Percentiles rank a stretch among this genome's conserved stretches.
These are phyloP conservation scores for Diorhabda elongata DNA, from an alignment of 1,140 invertebrate species.

Conservation along the genomic window DNA sequence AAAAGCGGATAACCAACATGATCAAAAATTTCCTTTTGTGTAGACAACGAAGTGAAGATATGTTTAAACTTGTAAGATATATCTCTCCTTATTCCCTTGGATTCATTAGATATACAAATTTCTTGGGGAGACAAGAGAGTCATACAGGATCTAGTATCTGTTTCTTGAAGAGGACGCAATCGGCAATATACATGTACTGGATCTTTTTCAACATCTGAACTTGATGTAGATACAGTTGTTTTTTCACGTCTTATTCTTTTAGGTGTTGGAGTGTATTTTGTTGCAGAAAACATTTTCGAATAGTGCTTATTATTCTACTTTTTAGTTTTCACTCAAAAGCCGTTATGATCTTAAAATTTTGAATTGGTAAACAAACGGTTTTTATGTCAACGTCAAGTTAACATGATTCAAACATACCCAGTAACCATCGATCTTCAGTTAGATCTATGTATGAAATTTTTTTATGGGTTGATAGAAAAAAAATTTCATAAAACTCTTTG, in stretches of 20 bases:
- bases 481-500: too few species aligned
- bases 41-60: constrained; percentile 74
- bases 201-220: constrained; percentile 48
- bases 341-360: background rate
- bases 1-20: constrained; percentile 83
- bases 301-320: background rate
- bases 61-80: constrained; percentile 75
- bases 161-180: constrained; percentile 67
- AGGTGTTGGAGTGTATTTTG: constrained; percentile 25
- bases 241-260: constrained; percentile 27
- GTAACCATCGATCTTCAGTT: too few species aligned
- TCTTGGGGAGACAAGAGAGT: constrained; percentile 65
- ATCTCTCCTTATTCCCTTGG: constrained; percentile 57
- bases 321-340: background rate
- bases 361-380: background rate
- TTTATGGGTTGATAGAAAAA: too few species aligned
- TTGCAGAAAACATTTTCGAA: constrained; percentile 24
- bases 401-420: background rate
- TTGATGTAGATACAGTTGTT: constrained; percentile 26
- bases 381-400: background rate
- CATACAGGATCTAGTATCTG: constrained; percentile 59
- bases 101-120: constrained; percentile 62
- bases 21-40: constrained; percentile 84
- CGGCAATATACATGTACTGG: constrained; percentile 85
- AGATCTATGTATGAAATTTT: too few species aligned